phyloP scores from a whole-genome alignment of 92 coral and sea anemone species.

The Palythoa caribaeorum region DNA sequence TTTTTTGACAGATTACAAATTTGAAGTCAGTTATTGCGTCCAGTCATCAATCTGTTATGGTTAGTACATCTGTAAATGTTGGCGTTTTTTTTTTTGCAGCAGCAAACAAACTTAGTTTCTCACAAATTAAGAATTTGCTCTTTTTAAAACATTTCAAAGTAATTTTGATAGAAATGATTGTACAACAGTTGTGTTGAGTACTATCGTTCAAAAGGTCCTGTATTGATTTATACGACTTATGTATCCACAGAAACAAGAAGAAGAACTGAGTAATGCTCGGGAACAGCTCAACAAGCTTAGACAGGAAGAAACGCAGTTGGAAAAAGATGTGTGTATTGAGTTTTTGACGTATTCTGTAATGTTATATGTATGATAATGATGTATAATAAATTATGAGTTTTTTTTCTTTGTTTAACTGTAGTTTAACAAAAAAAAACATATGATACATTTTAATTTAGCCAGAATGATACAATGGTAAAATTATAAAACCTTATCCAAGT shows the following conservation, averaged over 20 bases:
- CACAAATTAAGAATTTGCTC: background rate
- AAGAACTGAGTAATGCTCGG: slow-evolving; percentile 92
- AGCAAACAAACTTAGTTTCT: background rate
- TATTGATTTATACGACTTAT: background rate
- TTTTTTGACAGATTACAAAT: slow-evolving; percentile 70
- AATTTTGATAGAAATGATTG: too few species aligned
- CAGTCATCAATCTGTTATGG: slow-evolving; percentile 76
- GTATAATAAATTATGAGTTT: too few species aligned
- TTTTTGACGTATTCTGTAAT: too few species aligned
- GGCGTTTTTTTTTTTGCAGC: background rate
- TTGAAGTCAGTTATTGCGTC: slow-evolving; percentile 75
- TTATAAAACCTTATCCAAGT: too few species aligned
- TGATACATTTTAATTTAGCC: too few species aligned
- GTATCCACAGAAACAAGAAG: slow-evolving; percentile 86
- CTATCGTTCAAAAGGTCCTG: background rate
- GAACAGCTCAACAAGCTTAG: slow-evolving; percentile 88
- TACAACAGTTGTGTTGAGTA: too few species aligned
- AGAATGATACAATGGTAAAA: too few species aligned
- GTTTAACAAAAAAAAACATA: too few species aligned
- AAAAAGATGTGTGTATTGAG: slow-evolving; percentile 76
- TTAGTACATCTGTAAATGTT: slow-evolving; percentile 20
- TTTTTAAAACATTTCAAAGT: too few species aligned
- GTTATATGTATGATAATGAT: too few species aligned
- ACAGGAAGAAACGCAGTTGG: slow-evolving; percentile 89
- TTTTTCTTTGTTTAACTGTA: too few species aligned